Conservation (phyloP, 2,797 vertebrate genomes). For the Apodemus agrarius region DNA sequence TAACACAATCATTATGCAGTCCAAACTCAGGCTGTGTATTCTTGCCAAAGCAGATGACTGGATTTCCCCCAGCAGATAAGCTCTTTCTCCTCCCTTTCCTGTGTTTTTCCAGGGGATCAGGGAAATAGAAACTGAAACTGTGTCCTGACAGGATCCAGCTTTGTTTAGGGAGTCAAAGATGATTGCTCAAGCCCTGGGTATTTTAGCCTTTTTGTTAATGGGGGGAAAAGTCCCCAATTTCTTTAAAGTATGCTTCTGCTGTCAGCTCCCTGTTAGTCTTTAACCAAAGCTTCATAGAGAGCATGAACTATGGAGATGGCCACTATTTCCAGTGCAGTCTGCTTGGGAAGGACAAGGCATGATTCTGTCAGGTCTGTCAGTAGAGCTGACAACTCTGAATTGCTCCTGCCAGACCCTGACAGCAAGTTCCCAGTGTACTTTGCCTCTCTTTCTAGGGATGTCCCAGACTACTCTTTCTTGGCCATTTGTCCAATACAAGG, state of each 20-base stretch:
- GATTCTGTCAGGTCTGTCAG: not conserved
- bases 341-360: not conserved
- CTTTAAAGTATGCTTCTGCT: not conserved
- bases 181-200: not conserved
- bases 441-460: not conserved
- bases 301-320: not conserved
- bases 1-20: too few species aligned
- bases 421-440: not conserved
- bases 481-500: not conserved
- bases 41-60: not conserved
- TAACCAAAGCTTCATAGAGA: too few species aligned
- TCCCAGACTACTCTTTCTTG: not conserved
- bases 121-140: not conserved
- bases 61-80: too few species aligned
- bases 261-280: not conserved
- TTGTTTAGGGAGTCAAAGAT: too few species aligned
- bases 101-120: not conserved
- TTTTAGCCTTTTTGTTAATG: not conserved
- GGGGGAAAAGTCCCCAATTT: not conserved
- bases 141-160: not conserved
- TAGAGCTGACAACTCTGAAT: not conserved
- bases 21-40: not conserved
- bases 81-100: not conserved
- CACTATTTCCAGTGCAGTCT: not conserved
- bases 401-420: not conserved